Evolutionary conservation across 2,797 vertebrate genomes (phyloP).

Genomic region (Octomys mimax): DNA sequence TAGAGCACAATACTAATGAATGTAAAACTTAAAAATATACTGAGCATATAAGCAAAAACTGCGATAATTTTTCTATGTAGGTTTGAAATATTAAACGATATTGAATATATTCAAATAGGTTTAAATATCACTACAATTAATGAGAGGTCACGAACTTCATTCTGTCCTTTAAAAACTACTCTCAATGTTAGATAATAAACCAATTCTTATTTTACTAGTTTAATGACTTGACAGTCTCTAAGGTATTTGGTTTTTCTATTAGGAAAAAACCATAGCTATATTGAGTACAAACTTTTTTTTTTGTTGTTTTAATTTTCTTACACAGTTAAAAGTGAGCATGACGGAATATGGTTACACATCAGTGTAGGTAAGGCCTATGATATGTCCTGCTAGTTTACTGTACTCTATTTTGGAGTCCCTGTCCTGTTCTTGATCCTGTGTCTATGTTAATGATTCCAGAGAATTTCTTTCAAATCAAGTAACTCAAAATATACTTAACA

Average conservation of each 20-base stretch:
- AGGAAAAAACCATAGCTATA: background rate
- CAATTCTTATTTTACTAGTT: background rate
- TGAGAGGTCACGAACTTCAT: constrained; percentile 32
- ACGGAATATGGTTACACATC: background rate
- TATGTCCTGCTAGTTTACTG: background rate
- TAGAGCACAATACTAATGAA: constrained; percentile 54
- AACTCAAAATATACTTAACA: constrained; percentile 43
- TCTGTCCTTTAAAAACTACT: constrained; percentile 19
- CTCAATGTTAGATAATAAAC: background rate
- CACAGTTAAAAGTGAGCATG: background rate
- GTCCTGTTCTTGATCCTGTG: background rate
- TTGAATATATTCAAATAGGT: constrained; percentile 14
- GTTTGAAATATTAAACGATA: constrained; percentile 40
- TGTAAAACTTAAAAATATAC: constrained; percentile 59
- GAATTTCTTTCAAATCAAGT: constrained; percentile 34
- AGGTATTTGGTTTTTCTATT: constrained; percentile 37
- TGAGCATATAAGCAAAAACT: constrained; percentile 49
- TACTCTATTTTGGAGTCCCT: background rate
- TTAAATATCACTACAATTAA: background rate
- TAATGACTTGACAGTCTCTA: constrained; percentile 13
- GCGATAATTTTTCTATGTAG: constrained; percentile 33
- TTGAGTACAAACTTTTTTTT: background rate
- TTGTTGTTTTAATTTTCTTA: background rate
- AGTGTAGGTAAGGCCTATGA: background rate
- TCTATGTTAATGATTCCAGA: constrained; percentile 9